phyloP scores from a whole-genome alignment of 1,140 invertebrate genomes.

The Nebria ingens region DNA sequence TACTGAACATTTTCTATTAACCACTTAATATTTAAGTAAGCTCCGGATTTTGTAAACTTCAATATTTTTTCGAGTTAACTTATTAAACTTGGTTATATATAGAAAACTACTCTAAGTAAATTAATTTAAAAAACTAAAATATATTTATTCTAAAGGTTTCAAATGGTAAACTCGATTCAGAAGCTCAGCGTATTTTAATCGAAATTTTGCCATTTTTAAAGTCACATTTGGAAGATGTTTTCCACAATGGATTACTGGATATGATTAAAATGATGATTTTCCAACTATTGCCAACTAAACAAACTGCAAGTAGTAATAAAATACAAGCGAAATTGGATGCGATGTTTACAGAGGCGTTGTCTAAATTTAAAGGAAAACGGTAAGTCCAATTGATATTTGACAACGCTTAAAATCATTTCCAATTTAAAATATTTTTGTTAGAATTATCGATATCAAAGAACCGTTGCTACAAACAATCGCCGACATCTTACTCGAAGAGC shows the following conservation, averaged over 20 bases:
- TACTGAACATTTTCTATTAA: too few species aligned
- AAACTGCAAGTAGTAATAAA: neutral
- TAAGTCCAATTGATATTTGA: too few species aligned
- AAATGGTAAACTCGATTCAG: neutral
- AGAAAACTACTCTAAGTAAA: too few species aligned
- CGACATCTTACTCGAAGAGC: neutral
- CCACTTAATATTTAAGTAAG: too few species aligned
- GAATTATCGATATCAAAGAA: neutral
- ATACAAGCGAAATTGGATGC: neutral
- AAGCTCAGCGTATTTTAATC: neutral
- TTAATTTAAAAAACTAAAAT: too few species aligned
- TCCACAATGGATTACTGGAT: neutral
- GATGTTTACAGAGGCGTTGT: neutral
- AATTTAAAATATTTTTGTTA: neutral
- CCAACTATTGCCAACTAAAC: neutral
- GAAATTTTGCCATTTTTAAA: neutral
- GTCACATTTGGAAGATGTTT: neutral
- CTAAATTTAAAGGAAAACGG: conserved; percentile 2
- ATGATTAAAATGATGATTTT: conserved; percentile 1
- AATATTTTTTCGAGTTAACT: neutral
- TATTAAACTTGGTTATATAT: too few species aligned
- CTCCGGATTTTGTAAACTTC: too few species aligned
- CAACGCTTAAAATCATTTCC: too few species aligned
- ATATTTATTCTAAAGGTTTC: too few species aligned
- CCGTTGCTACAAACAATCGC: neutral